Base-by-base conservation (phyloP, 1,140 invertebrate genomes). In the Drosophila athabasca region DNA sequence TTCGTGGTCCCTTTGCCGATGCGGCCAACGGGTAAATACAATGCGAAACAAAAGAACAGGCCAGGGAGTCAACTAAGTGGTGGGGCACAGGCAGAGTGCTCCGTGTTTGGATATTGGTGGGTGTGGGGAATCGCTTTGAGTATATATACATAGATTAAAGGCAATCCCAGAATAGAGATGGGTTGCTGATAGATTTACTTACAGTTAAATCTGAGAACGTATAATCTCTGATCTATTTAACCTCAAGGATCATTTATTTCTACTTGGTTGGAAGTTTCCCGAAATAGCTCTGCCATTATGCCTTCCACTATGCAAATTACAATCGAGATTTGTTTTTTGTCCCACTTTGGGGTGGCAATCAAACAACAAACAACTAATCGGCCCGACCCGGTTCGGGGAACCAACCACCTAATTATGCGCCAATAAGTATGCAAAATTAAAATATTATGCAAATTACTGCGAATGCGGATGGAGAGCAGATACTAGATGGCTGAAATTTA, bases 391-490 rank as follows among this genome's bases (percentile, higher is more conserved):
- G 19, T 13, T 35, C 31, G 31, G 31, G 43, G 41, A 65, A 70
- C 52, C 62, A 72, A 70, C 54, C 62, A 72, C 68, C 74, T 85
- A 85, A 85, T 84, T 84, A 84, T 81, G 69, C 62, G 77, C 62
- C 74, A 78, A 87, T 85, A 81, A 78, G 69, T 68, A 75, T 75
- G 70, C 66, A 68, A 76, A 79, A 82, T 82, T 82, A 71, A 79
- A 87, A 88, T 79, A 78, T 88, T 85, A 87, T 85, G 82, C 82
- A 85, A 85, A 85, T 85, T 79, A 71, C 49, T 62, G 22, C 3
- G 45, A 78, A 58, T 54, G 64, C 51, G 62, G 31, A 35, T 35
- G 31, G 9, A 35, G 31, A 35, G 8, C 2, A 35, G 31, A 35
- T 11, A 31, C 71, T 52, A 62, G 62, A 62, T 29, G 66, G 66